Conservation (phyloP, 2,113 vertebrate genomes). For the Amazona guildingii region DNA sequence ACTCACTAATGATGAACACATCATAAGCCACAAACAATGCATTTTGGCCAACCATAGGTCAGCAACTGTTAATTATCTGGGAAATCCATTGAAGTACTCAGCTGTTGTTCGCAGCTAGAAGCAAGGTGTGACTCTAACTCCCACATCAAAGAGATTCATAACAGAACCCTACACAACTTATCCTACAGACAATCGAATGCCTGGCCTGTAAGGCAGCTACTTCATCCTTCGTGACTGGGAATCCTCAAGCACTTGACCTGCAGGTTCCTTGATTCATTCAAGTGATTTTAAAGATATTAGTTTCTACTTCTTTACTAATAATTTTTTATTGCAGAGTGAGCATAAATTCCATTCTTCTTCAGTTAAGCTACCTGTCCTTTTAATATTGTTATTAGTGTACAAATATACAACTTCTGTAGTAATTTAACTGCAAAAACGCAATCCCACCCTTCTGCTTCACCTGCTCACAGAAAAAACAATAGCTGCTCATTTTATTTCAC, state of each 20-base stretch:
- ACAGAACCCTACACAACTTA: background rate
- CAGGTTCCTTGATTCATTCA: background rate
- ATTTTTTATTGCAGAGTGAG: background rate
- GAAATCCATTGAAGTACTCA: background rate
- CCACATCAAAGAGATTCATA: background rate
- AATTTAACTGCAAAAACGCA: background rate
- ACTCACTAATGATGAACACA: background rate
- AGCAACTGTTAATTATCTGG: background rate
- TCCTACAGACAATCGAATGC: background rate
- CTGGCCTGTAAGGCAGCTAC: background rate
- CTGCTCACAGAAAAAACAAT: background rate
- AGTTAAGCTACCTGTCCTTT: background rate
- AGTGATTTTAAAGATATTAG: background rate
- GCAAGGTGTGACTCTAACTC: background rate
- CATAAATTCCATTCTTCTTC: background rate
- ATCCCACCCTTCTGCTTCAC: background rate
- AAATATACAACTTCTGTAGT: background rate
- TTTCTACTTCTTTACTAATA: background rate
- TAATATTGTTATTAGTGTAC: background rate
- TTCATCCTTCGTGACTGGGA: background rate
- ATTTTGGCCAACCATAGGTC: background rate
- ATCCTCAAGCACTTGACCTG: background rate
- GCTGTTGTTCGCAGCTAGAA: background rate
- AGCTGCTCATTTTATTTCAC: background rate
- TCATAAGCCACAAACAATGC: fast-evolving